Conservation (phyloP, 2,888 invertebrate genomes). For the Aphrophora alni region DNA sequence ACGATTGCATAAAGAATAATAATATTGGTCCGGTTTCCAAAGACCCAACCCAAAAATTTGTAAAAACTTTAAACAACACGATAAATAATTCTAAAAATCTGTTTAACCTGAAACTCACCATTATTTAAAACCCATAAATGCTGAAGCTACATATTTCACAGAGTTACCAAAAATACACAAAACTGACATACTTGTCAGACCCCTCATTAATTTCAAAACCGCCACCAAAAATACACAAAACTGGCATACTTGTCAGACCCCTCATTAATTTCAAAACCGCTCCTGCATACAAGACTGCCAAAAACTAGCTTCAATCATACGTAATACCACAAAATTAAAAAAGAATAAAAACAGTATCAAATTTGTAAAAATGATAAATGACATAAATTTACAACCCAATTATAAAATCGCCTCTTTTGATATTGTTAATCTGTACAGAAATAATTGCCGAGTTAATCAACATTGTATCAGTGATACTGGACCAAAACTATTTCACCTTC, state of each 20-base stretch:
- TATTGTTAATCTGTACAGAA: no score
- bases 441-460: neutral
- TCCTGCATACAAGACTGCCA: neutral
- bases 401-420: no score
- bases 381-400: no score
- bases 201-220: constrained; percentile 3
- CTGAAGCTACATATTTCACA: neutral
- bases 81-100: neutral
- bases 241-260: constrained; percentile 2
- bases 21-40: neutral
- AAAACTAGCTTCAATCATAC: neutral
- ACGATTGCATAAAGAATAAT: constrained; percentile 3
- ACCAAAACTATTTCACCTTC: constrained; percentile 13
- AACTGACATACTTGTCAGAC: neutral
- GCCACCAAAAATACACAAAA: neutral
- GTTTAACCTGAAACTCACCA: neutral
- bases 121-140: neutral
- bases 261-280: constrained; percentile 6
- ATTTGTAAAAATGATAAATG: no score
- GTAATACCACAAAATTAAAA: neutral
- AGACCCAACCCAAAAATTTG: constrained; percentile 1
- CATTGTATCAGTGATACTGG: neutral
- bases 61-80: neutral
- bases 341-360: neutral
- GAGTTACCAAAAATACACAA: constrained; percentile 18